Conservation (phyloP, 2,113 vertebrate species). For the Lates calcarifer region DNA sequence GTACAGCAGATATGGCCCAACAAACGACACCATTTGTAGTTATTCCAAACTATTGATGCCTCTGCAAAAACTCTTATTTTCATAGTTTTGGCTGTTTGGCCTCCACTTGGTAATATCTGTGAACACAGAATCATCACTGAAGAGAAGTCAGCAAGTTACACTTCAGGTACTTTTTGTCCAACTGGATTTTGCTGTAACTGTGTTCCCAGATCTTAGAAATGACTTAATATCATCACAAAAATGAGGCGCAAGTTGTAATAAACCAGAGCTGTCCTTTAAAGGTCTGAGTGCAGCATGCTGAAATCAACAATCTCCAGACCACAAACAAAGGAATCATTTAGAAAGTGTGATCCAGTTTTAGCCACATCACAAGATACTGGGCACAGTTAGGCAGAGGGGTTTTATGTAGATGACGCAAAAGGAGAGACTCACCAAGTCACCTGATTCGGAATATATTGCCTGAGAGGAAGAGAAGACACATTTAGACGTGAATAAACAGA, state of each 20-base stretch:
- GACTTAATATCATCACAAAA: not conserved
- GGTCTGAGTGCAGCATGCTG: not conserved
- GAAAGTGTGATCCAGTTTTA: slow-evolving; percentile 7
- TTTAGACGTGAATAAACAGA: slow-evolving; percentile 16
- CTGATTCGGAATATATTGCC: slow-evolving; percentile 86
- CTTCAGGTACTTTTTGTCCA: not conserved
- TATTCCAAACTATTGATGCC: no score
- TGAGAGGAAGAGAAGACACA: slow-evolving; percentile 40
- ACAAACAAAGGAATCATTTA: slow-evolving; percentile 40
- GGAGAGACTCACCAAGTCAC: slow-evolving; percentile 83
- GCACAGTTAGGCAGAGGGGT: not conserved
- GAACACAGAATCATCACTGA: not conserved
- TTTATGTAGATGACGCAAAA: slow-evolving; percentile 19
- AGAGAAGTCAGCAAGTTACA: not conserved
- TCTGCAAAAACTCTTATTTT: no score
- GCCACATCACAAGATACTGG: slow-evolving; percentile 37
- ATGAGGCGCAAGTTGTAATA: not conserved
- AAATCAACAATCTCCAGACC: not conserved
- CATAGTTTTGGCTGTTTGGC: no score
- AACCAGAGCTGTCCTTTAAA: slow-evolving; percentile 4
- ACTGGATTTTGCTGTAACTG: not conserved
- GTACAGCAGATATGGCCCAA: no score
- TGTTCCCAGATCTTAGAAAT: not conserved
- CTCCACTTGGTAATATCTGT: not conserved
- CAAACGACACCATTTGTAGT: no score